Percentiles rank a stretch among this genome's conserved stretches.
phyloP scores from a whole-genome alignment of 2,888 invertebrate species.

The Tridacna gigas region DNA sequence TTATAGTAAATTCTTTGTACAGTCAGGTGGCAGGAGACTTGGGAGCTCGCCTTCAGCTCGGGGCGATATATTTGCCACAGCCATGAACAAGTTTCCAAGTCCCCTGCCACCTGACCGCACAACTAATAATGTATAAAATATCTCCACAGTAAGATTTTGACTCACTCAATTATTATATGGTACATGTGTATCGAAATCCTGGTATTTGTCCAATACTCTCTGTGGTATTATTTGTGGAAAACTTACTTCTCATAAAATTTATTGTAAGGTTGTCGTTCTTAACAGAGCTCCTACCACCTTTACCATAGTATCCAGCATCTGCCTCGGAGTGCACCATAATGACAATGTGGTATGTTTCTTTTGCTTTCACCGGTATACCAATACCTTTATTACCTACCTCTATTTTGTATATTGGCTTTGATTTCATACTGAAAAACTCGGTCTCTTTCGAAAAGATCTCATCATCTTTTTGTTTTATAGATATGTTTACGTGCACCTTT shows the following conservation, averaged over 20 bases:
- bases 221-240: slow-evolving; percentile 56
- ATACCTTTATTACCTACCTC: slow-evolving; percentile 33
- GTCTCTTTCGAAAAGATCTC: slow-evolving; percentile 27
- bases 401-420: slow-evolving; percentile 38
- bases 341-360: slow-evolving; percentile 52
- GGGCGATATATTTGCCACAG: too few relatives aligned
- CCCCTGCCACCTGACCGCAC: too few relatives aligned
- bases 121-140: too few relatives aligned
- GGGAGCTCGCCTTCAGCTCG: too few relatives aligned
- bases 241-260: slow-evolving; percentile 47
- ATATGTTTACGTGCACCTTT: slow-evolving; percentile 27
- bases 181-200: slow-evolving; percentile 45
- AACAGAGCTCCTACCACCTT: slow-evolving; percentile 34
- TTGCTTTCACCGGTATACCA: slow-evolving; percentile 25
- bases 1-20: too few relatives aligned
- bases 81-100: too few relatives aligned
- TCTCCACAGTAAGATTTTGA: not conserved
- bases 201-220: slow-evolving; percentile 54
- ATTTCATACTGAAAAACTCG: slow-evolving; percentile 8
- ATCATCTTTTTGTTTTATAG: slow-evolving; percentile 28
- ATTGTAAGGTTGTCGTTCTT: slow-evolving; percentile 33
- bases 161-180: not conserved
- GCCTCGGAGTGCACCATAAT: slow-evolving; percentile 30
- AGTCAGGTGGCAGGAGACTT: too few relatives aligned
- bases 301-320: slow-evolving; percentile 52